phyloP scores from a whole-genome alignment of 1,140 invertebrate species.

The Bombus confusus region DNA sequence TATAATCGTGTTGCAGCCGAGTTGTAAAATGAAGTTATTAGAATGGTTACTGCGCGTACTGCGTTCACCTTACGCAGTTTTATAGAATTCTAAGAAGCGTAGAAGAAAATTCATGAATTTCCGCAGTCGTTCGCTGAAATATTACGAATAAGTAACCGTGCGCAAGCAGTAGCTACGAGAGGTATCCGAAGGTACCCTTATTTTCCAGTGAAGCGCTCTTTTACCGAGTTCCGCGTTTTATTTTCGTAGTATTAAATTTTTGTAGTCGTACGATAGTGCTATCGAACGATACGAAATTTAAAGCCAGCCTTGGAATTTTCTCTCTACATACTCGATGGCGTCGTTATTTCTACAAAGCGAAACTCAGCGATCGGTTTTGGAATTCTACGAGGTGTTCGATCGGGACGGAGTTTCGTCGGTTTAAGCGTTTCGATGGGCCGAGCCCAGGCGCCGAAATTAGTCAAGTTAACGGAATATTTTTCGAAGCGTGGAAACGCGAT shows the following conservation, averaged over 20 bases:
- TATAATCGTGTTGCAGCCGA: neutral
- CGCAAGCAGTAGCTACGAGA: too few species aligned
- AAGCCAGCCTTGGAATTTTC: too few species aligned
- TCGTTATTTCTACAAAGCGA: neutral
- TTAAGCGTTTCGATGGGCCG: neutral
- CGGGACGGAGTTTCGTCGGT: neutral
- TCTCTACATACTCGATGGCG: too few species aligned
- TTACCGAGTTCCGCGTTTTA: too few species aligned
- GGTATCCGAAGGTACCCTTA: too few species aligned
- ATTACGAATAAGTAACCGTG: too few species aligned
- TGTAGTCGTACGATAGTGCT: too few species aligned
- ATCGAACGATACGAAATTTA: too few species aligned
- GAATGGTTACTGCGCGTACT: neutral
- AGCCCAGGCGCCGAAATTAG: neutral
- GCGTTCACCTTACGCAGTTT: too few species aligned
- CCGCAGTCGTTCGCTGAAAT: neutral
- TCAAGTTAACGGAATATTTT: neutral
- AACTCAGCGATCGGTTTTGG: neutral
- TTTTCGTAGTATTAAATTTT: too few species aligned
- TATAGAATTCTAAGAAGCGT: neutral
- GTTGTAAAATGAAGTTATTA: slow-evolving; percentile 13
- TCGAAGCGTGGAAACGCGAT: slow-evolving; percentile 28
- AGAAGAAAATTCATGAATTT: neutral
- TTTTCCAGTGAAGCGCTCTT: too few species aligned
- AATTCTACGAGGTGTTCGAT: neutral